Evolutionary conservation across 2,797 vertebrate genomes (phyloP).

Genomic region (Dryobates pubescens): DNA sequence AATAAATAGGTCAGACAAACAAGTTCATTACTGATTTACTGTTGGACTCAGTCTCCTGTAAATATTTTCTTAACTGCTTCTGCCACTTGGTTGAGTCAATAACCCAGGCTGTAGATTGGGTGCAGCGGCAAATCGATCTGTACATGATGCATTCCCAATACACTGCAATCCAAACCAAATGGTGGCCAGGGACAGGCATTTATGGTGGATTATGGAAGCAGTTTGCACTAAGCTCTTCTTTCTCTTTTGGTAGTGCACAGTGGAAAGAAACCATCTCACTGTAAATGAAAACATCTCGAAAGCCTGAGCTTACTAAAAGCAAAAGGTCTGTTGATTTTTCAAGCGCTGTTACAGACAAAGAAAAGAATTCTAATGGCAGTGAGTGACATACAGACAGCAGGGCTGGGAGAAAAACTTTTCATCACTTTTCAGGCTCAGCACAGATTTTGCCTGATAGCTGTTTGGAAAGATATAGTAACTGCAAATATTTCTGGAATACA

Average conservation of each 20-base stretch:
- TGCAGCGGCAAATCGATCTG: neutral
- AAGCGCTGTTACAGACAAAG: neutral
- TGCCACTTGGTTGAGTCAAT: conserved; percentile 49
- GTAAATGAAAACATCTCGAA: neutral
- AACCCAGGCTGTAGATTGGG: neutral
- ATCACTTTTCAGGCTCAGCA: neutral
- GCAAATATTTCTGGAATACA: neutral
- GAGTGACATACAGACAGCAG: neutral
- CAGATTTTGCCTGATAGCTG: neutral
- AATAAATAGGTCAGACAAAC: conserved; percentile 67
- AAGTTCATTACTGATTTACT: conserved; percentile 48
- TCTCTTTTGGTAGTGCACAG: neutral
- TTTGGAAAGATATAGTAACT: neutral
- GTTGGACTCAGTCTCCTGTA: conserved; percentile 52
- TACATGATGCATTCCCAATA: neutral
- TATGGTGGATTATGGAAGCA: neutral
- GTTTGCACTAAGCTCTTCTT: neutral
- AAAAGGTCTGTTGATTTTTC: neutral
- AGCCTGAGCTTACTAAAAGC: neutral
- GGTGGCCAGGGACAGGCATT: neutral
- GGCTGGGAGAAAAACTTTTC: neutral
- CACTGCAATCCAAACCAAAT: neutral
- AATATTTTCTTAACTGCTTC: conserved; percentile 57
- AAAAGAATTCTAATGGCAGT: neutral
- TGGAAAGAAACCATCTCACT: neutral